Evolutionary conservation across 2,797 vertebrate species (phyloP), one percentile per base, ranked within the genome.

Genomic region (Chelonia mydas): DNA sequence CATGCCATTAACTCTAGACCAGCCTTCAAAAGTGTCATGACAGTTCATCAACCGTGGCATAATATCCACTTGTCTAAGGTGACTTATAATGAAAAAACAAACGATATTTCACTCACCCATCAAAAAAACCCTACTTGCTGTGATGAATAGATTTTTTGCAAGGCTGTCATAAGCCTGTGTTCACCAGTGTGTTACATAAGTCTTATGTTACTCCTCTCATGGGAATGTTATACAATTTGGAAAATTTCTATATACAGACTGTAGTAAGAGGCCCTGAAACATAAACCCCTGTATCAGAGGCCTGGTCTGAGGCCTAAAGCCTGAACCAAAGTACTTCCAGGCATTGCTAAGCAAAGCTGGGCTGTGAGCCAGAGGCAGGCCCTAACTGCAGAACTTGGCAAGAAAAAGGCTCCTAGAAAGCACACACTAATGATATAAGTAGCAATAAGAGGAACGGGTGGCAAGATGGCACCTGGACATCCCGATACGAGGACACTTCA

Each of bases 1-100:
- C 84, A 87, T 91, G 68, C 78, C 92, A 50, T 83, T 94, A 94
- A 76, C 77, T 96, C 86, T 57, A 94, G 74, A 47, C 27, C 27
- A 47, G 13, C 41, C 41, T 47, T 76, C 45, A 76, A 47, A 76
- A 47, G 21, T 28, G 25, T 31, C 2, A 3, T 81, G 88, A 72
- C 85, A 93, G 93, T 96, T 83, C 74, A 89, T 86, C 82, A 86
- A 21, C 82, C 21, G 41, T 94, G 78, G 93, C 81, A 92, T 82
- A 21, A 27, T 91, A 90, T 96, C 94, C 55, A 50, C 80, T 88
- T 81, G 81, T 49, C 59, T 88, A 72, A 82, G 90, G 87, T 87
- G 54, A 37, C 57, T 96, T 94, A 92, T 31, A 91, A 74, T 4
- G 28, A 82, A 91, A 83, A 94, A 45, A 61, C 37, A 17, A 61